phyloP scores from a whole-genome alignment of 1,140 invertebrate genomes.

The Mesaphorura yosii region DNA sequence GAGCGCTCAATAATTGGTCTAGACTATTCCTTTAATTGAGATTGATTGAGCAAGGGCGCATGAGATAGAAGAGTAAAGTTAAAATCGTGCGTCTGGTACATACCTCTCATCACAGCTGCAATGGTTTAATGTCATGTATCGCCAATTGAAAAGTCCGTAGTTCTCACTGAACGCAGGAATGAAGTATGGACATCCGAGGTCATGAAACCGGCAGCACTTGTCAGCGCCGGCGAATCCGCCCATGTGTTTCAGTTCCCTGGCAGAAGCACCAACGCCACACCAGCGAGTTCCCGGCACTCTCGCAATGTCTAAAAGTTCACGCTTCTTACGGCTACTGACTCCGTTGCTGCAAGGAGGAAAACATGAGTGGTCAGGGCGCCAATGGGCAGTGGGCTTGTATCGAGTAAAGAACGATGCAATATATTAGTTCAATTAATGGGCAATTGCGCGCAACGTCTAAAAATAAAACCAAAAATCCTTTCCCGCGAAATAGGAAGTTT shows the following conservation, averaged over 20 bases:
- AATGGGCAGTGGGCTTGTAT: too few relatives aligned
- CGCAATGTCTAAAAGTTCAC: too few relatives aligned
- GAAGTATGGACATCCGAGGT: conserved; percentile 64
- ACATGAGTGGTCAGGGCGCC: too few relatives aligned
- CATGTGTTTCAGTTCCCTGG: conserved; percentile 52
- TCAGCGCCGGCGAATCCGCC: conserved; percentile 65
- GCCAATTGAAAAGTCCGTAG: conserved; percentile 70
- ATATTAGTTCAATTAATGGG: too few relatives aligned
- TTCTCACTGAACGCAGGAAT: conserved; percentile 62
- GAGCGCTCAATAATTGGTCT: background rate
- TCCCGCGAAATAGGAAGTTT: too few relatives aligned
- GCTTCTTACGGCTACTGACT: too few relatives aligned
- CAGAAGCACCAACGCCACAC: conserved; percentile 71
- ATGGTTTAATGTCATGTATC: conserved; percentile 71
- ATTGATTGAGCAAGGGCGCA: background rate
- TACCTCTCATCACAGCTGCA: conserved; percentile 79
- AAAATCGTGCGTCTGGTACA: conserved; percentile 25
- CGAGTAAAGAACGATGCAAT: too few relatives aligned
- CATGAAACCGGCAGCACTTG: conserved; percentile 70
- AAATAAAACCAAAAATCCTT: too few relatives aligned
- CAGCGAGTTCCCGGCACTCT: conserved; percentile 56
- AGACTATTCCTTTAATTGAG: background rate
- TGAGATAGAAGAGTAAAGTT: background rate
- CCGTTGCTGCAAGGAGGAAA: too few relatives aligned
- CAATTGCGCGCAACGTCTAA: too few relatives aligned